Conservation (phyloP, 1,140 invertebrate species). For the Pseudomyrmex concolor region DNA sequence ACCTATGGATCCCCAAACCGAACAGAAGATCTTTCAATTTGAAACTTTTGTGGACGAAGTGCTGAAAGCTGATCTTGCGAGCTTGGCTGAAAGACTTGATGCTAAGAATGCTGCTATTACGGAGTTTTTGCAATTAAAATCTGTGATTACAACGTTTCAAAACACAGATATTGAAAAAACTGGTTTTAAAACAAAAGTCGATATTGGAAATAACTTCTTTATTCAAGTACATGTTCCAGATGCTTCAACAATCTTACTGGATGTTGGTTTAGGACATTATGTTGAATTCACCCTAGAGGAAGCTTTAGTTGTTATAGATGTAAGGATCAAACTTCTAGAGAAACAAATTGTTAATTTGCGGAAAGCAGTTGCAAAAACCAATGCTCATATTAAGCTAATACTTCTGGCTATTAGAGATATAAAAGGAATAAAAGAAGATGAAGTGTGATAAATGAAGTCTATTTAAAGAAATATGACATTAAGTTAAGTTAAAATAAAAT, state of each 20-base stretch:
- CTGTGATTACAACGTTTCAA: conserved; percentile 85
- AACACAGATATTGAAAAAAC: conserved; percentile 79
- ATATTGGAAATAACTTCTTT: conserved; percentile 91
- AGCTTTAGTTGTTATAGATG: conserved; percentile 89
- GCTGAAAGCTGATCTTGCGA: conserved; percentile 87
- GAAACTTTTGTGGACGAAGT: conserved; percentile 89
- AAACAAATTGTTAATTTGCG: conserved; percentile 87
- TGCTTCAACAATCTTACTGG: conserved; percentile 89
- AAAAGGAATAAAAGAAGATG: conserved; percentile 77
- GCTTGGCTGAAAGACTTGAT: conserved; percentile 87
- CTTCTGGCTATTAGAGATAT: conserved; percentile 88
- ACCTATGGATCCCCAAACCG: conserved; percentile 76
- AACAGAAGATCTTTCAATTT: conserved; percentile 83
- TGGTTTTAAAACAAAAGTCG: conserved; percentile 92
- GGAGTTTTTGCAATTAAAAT: conserved; percentile 91
- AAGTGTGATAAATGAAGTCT: background rate
- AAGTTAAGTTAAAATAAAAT: conserved; percentile 1
- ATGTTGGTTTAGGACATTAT: conserved; percentile 91
- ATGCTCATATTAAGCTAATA: conserved; percentile 93
- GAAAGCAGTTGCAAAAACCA: conserved; percentile 89
- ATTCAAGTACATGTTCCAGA: conserved; percentile 90
- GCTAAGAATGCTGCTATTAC: conserved; percentile 88
- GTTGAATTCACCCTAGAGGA: conserved; percentile 90
- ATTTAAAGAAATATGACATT: background rate
- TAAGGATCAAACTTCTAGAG: conserved; percentile 88